A percentile compares a stretch with the other conserved stretches of the same genome.
Conservation (phyloP, 1,140 invertebrate genomes). For the Cyphomyrmex costatus region DNA sequence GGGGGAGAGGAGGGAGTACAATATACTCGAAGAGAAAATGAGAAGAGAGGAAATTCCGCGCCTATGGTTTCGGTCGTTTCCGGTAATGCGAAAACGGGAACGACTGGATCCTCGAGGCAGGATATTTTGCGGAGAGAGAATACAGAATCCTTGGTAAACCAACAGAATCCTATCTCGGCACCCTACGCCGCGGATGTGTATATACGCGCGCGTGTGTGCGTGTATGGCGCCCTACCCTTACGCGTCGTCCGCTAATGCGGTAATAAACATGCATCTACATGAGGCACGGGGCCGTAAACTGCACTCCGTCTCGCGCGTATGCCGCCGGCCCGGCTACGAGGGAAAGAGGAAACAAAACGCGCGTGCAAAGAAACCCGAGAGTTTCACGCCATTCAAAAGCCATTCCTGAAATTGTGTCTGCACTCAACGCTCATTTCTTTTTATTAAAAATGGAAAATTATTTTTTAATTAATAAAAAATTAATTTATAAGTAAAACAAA, state of each 20-base stretch:
- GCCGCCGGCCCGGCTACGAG: slow-evolving; percentile 25
- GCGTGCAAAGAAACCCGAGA: slow-evolving; percentile 15
- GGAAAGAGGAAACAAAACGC: slow-evolving; percentile 45
- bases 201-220: not conserved
- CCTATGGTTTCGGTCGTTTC: slow-evolving; percentile 43
- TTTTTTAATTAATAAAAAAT: not conserved
- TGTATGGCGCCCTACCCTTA: slow-evolving; percentile 25
- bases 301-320: slow-evolving; percentile 45
- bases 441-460: not conserved
- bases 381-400: slow-evolving; percentile 2
- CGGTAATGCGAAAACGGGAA: slow-evolving; percentile 65
- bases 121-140: slow-evolving; percentile 76
- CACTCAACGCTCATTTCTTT: not conserved
- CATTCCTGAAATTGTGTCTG: not conserved
- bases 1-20: too few species aligned
- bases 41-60: slow-evolving; percentile 5
- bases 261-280: slow-evolving; percentile 83
- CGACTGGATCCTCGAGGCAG: slow-evolving; percentile 43
- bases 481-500: not conserved
- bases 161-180: slow-evolving; percentile 73
- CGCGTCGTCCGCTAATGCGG: slow-evolving; percentile 74
- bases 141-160: slow-evolving; percentile 79
- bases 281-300: slow-evolving; percentile 69
- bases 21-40: not conserved
- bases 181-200: not conserved